Evolutionary conservation across 2,113 vertebrate genomes (phyloP), one percentile per base, ranked within the genome.

Genomic region (Erythrolamprus reginae): DNA sequence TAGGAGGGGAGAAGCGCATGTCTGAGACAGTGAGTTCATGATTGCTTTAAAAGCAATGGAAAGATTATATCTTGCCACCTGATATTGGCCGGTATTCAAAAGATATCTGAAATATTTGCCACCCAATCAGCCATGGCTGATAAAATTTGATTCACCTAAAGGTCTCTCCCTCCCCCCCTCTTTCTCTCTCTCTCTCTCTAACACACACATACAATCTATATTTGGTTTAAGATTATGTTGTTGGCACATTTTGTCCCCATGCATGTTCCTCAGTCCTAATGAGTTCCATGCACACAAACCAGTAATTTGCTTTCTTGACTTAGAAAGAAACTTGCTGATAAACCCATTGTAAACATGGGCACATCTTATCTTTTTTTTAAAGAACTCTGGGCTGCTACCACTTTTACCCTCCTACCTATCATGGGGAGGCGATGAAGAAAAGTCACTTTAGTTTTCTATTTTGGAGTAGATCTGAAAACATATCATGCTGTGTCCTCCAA

Each of bases 381-480:
- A 86, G 33, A 55, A 48, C 84, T 0, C 65, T 42, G 58, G 13
- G 12, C 91, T 89, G 0, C 6, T 55, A 21, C 82, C 51, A 89
- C 89, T 17, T 38, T 89, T 10, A 28, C 87, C 61, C 10, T 89
- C 24, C 21, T 65, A n/a, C 28, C 3, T 55, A 88, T 88, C 26
- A 52, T 33, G 4, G 38, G 26, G 65, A 26, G 42, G 26, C 21
- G 21, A 91, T 53, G 19, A 53, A 48, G 86, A 94, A 91, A 86
- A 19, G 1, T 28, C 91, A 45, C 70, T 83, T 84, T 90, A 84
- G 33, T 53, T 84, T 90, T 12, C 21, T 89, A 87, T 90, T 89
- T 55, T 70, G 83, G 94, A 92, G 82, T 70, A 23, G 87, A 91
- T 92, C 94, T 91, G 33, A 42, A 23, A 2, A 82, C 53, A 88